Percentiles rank a stretch among this genome's conserved stretches.
Evolutionary conservation across 2,888 invertebrate genomes (phyloP).

Genomic region (Coecobrya sp.): DNA sequence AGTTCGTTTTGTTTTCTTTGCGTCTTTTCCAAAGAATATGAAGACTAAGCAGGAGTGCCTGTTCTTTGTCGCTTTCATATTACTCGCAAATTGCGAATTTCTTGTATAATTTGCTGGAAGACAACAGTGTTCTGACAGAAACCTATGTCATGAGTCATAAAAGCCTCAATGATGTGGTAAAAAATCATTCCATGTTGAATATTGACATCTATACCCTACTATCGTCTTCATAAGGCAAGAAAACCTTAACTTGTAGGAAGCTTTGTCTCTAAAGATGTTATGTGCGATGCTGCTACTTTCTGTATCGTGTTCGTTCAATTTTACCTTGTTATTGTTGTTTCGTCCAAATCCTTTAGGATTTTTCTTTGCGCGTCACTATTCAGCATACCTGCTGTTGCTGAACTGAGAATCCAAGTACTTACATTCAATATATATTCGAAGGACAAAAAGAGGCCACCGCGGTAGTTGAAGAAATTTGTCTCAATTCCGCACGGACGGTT

Average conservation of each 20-base stretch:
- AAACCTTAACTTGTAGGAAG: background rate
- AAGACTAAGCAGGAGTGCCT: background rate
- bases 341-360: background rate
- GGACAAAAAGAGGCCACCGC: background rate
- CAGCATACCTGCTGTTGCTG: background rate
- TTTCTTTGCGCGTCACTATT: background rate
- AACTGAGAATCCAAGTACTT: background rate
- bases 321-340: constrained; percentile 23
- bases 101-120: background rate
- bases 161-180: background rate
- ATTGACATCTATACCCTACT: background rate
- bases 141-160: background rate
- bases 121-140: background rate
- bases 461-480: constrained; percentile 69
- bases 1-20: background rate
- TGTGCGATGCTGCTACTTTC: background rate
- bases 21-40: background rate
- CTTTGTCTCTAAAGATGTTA: background rate
- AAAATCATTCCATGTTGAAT: background rate
- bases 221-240: background rate
- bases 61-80: background rate
- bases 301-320: background rate
- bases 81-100: background rate
- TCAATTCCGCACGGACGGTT: constrained; percentile 75
- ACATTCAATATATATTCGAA: no score